Evolutionary conservation across 1,140 invertebrate genomes (phyloP).

Genomic region (Solen grandis): DNA sequence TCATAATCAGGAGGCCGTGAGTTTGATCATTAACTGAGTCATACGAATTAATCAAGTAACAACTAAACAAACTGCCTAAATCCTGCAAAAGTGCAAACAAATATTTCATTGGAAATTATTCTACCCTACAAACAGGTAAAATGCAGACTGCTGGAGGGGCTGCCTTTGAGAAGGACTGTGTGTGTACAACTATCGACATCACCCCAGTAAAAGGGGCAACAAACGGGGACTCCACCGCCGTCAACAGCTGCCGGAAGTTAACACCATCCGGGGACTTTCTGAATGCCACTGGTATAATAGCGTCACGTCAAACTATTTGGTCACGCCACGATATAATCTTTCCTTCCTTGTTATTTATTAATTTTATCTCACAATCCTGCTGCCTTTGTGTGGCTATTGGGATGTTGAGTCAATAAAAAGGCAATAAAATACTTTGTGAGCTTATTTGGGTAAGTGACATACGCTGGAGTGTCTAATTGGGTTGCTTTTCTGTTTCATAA

Average conservation of each 20-base stretch:
- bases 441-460: no score
- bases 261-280: conserved; percentile 64
- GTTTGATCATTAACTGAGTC: background rate
- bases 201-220: conserved; percentile 58
- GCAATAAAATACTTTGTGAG: no score
- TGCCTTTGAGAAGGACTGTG: conserved; percentile 75
- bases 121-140: conserved; percentile 50
- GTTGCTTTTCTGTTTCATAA: no score
- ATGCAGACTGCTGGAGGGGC: conserved; percentile 77
- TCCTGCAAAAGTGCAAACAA: background rate
- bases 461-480: no score
- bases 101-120: background rate
- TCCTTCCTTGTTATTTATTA: no score
- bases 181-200: conserved; percentile 75
- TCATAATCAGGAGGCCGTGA: background rate
- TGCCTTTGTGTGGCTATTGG: no score
- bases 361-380: no score
- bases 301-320: background rate
- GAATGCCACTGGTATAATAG: conserved; percentile 70
- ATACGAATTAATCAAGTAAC: background rate
- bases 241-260: conserved; percentile 73
- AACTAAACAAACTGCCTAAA: background rate
- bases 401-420: no score
- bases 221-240: conserved; percentile 67
- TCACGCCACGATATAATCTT: no score